These are phyloP conservation scores for Chrysocyon brachyurus DNA, from an alignment of 2,797 vertebrate genomes.

Conservation along the genomic window DNA sequence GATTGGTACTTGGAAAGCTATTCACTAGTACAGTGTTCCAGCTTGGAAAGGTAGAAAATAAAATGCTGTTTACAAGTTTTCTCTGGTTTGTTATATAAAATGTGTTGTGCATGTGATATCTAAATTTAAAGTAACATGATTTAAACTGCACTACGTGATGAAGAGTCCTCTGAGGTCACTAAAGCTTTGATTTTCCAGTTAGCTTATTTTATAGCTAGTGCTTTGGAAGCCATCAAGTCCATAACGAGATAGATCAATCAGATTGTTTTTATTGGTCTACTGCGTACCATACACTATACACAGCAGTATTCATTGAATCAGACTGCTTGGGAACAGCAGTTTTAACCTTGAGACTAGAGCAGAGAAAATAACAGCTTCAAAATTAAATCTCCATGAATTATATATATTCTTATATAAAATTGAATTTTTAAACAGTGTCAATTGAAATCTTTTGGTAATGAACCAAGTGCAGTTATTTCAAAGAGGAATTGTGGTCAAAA, in stretches of 20 bases:
- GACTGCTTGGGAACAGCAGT: slow-evolving; percentile 81
- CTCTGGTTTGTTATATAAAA: slow-evolving; percentile 84
- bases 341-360: slow-evolving; percentile 86
- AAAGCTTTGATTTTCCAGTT: slow-evolving; percentile 90
- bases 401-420: slow-evolving; percentile 83
- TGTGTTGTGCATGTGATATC: slow-evolving; percentile 80
- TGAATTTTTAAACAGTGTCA: slow-evolving; percentile 86
- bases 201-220: slow-evolving; percentile 88
- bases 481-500: slow-evolving; percentile 62
- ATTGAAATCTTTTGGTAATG: slow-evolving; percentile 83
- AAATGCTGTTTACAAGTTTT: slow-evolving; percentile 79
- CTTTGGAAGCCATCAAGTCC: slow-evolving; percentile 88
- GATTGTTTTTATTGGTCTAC: slow-evolving; percentile 88
- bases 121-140: slow-evolving; percentile 88
- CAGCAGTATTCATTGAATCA: slow-evolving; percentile 85
- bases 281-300: slow-evolving; percentile 83
- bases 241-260: slow-evolving; percentile 89
- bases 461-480: slow-evolving; percentile 78
- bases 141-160: slow-evolving; percentile 86
- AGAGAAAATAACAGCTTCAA: slow-evolving; percentile 80
- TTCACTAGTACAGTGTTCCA: slow-evolving; percentile 68
- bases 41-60: slow-evolving; percentile 71
- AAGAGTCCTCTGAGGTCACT: slow-evolving; percentile 88
- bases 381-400: slow-evolving; percentile 85
- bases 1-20: slow-evolving; percentile 70